Percentiles rank a stretch among this genome's conserved stretches.
These are phyloP conservation scores for Neofelis nebulosa DNA, from an alignment of 2,113 vertebrate species.

Conservation along the genomic window DNA sequence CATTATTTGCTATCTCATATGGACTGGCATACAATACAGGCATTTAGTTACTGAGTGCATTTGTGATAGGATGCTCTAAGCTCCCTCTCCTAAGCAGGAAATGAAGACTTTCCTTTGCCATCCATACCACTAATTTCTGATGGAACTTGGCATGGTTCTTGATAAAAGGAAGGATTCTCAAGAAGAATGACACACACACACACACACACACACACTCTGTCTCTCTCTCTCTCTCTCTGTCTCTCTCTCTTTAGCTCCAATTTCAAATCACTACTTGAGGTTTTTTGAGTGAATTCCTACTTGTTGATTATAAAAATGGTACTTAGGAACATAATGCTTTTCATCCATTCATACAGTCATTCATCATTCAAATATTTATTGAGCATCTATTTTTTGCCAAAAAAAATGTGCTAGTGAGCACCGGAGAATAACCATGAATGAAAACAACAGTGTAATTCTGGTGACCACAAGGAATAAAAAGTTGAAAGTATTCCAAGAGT, in stretches of 20 bases:
- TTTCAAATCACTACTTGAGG: neutral
- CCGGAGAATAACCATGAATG: neutral
- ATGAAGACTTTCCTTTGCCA: neutral
- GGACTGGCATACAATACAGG: neutral
- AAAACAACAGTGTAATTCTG: neutral
- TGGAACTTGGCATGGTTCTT: neutral
- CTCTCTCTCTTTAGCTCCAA: neutral
- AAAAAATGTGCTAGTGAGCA: neutral
- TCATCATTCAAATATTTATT: neutral
- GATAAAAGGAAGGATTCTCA: neutral
- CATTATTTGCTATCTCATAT: neutral
- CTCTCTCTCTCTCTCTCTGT: no score
- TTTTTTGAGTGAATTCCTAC: neutral
- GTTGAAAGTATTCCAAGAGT: neutral
- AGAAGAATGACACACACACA: neutral
- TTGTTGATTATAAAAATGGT: neutral
- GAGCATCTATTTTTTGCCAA: neutral
- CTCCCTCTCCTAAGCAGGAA: neutral
- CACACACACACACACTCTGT: fast-evolving
- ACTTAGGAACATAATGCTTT: neutral
- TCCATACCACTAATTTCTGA: neutral
- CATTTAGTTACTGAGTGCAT: neutral
- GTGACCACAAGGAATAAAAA: neutral
- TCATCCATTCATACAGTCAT: neutral
- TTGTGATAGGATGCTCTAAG: neutral